phyloP scores from a whole-genome alignment of 2,797 vertebrate genomes.

The Austrolebias charrua region DNA sequence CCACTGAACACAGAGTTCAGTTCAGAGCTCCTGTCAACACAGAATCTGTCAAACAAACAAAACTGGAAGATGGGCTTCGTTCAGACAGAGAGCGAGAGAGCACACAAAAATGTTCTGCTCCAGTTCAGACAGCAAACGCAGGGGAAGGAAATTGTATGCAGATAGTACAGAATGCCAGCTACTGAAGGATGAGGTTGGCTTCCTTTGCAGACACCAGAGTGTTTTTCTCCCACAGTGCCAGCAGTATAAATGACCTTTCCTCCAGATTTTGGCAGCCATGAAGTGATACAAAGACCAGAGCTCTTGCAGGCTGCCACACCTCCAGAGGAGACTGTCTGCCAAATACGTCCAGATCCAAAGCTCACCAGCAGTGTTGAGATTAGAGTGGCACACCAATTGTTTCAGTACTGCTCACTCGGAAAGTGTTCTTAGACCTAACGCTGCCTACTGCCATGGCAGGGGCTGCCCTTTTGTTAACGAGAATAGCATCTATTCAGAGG shows the following conservation, averaged over 20 bases:
- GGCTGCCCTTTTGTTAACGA: conserved; percentile 52
- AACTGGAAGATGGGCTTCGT: conserved; percentile 15
- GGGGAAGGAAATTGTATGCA: conserved; percentile 35
- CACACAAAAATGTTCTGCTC: conserved; percentile 9
- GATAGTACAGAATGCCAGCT: conserved; percentile 36
- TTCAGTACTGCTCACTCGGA: conserved; percentile 60
- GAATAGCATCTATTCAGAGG: conserved; percentile 46
- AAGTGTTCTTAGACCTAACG: conserved; percentile 55
- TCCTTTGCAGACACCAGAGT: conserved; percentile 55
- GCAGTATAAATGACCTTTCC: conserved; percentile 68
- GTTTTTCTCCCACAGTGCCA: conserved; percentile 43
- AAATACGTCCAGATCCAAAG: conserved; percentile 59
- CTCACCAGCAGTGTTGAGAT: conserved; percentile 62
- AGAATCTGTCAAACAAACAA: conserved; percentile 5
- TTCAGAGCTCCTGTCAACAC: not conserved
- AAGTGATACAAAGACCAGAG: conserved; percentile 58
- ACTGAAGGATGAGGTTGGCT: conserved; percentile 39
- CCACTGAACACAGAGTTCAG: conserved; percentile 8
- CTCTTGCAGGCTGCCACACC: conserved; percentile 53
- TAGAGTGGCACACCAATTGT: conserved; percentile 64
- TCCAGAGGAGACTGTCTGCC: conserved; percentile 56
- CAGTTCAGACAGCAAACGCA: conserved; percentile 32
- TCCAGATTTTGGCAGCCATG: conserved; percentile 57
- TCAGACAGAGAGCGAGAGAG: conserved; percentile 12
- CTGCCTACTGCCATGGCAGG: conserved; percentile 47